Percentiles rank a stretch among this genome's conserved stretches.
These are phyloP conservation scores for Spilarctia lutea DNA, from an alignment of 2,888 invertebrate genomes.

Conservation along the genomic window DNA sequence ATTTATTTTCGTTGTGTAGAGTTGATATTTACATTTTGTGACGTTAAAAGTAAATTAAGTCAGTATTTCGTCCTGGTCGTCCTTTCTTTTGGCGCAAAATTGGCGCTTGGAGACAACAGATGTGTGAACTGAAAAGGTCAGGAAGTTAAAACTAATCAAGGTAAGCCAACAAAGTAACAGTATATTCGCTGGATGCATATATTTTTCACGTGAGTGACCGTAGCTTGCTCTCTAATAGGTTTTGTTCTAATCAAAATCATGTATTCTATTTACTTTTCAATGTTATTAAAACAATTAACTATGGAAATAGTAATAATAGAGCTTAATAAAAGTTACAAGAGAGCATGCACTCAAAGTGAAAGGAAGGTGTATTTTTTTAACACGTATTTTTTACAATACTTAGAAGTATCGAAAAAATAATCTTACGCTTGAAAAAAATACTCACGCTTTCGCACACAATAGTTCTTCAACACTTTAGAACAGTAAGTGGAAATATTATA, in stretches of 20 bases:
- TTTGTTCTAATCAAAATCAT: slow-evolving; percentile 17
- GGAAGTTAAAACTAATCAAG: slow-evolving; percentile 17
- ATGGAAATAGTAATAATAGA: slow-evolving; percentile 14
- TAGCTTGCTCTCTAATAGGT: slow-evolving; percentile 50
- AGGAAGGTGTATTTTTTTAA: slow-evolving; percentile 29
- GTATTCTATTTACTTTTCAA: background rate
- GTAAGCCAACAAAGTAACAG: slow-evolving; percentile 44
- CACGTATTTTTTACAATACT: background rate
- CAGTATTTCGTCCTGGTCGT: slow-evolving; percentile 21
- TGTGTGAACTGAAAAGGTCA: slow-evolving; percentile 21
- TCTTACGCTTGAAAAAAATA: no score
- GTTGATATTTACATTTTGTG: slow-evolving; percentile 18
- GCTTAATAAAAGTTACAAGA: no score
- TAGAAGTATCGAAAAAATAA: background rate
- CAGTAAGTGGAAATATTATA: no score
- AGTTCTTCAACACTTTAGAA: no score
- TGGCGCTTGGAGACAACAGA: slow-evolving; percentile 17
- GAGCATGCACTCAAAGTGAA: slow-evolving; percentile 51
- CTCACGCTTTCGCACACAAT: no score
- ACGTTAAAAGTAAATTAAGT: slow-evolving; percentile 22
- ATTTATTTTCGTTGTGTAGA: slow-evolving; percentile 35
- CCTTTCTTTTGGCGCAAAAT: background rate
- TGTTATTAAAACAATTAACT: background rate
- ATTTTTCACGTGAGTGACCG: slow-evolving; percentile 57
- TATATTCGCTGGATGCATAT: slow-evolving; percentile 37